Conservation (phyloP, 1,140 invertebrate genomes). For the Brachionus koreanus region DNA sequence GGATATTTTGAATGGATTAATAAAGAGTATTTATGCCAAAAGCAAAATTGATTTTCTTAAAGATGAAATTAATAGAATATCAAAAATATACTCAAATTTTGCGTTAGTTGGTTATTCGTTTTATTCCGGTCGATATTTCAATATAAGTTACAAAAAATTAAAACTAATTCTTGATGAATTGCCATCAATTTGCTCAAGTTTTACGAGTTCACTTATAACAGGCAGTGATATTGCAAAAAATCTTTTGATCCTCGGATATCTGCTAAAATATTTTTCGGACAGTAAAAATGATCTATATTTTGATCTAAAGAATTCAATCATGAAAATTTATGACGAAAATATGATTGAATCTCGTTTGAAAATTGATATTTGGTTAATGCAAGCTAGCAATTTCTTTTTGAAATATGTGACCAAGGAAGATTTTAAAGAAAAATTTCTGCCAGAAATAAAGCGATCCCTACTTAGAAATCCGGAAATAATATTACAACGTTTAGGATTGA, state of each 20-base stretch:
- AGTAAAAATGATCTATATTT: neutral
- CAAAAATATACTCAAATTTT: neutral
- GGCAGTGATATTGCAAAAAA: neutral
- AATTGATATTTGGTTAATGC: neutral
- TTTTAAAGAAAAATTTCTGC: constrained; percentile 62
- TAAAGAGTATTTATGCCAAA: neutral
- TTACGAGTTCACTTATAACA: neutral
- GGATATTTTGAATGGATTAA: constrained; percentile 8
- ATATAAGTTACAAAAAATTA: neutral
- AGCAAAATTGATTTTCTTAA: neutral
- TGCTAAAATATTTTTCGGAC: neutral
- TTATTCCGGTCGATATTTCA: neutral
- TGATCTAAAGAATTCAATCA: neutral
- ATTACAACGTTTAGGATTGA: constrained; percentile 60
- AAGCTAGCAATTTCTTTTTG: neutral
- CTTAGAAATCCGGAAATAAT: constrained; percentile 88
- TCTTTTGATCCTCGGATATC: neutral
- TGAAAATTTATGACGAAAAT: neutral
- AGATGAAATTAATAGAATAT: neutral
- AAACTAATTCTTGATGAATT: neutral
- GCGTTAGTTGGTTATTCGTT: neutral
- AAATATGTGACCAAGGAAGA: neutral
- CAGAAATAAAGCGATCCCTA: constrained; percentile 82
- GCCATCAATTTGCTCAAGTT: neutral
- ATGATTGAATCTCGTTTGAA: neutral